Evolutionary conservation across 2,888 invertebrate genomes (phyloP).

Genomic region (Cinara cedri): DNA sequence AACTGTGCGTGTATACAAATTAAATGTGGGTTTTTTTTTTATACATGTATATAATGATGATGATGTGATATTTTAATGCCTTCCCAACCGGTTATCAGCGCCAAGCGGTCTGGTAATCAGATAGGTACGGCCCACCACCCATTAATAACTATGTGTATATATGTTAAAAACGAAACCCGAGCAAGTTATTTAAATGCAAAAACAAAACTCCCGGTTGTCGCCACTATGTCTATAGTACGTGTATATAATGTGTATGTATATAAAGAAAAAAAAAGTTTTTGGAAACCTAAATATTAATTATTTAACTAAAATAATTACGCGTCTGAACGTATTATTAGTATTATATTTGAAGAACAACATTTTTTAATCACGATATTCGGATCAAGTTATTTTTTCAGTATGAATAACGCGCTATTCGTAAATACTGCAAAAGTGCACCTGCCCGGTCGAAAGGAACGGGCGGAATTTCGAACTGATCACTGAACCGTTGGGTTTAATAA

Average conservation of each 20-base stretch:
- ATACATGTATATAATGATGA: conserved; percentile 11
- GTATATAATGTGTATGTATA: no score
- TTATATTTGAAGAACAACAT: no score
- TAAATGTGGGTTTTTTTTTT: conserved; percentile 19
- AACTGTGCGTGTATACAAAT: conserved; percentile 29
- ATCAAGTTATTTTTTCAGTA: no score
- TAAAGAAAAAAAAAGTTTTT: no score
- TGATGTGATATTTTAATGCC: conserved; percentile 37
- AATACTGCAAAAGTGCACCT: no score
- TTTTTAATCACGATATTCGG: no score
- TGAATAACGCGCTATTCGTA: no score
- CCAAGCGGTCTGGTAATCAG: conserved; percentile 52
- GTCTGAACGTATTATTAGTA: no score
- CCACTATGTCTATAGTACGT: conserved; percentile 12
- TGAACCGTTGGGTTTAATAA: no score
- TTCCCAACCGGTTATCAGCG: conserved; percentile 52
- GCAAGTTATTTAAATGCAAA: conserved; percentile 31
- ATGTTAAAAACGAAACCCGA: conserved; percentile 36
- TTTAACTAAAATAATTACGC: neutral
- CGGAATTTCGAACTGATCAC: no score
- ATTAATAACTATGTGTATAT: conserved; percentile 18
- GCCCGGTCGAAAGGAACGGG: no score
- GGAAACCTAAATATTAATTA: neutral
- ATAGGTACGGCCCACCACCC: conserved; percentile 21
- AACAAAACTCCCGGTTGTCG: conserved; percentile 26